Percentiles rank a stretch among this genome's conserved stretches.
Evolutionary conservation across 2,113 vertebrate species (phyloP).

Genomic region (Gambusia affinis): DNA sequence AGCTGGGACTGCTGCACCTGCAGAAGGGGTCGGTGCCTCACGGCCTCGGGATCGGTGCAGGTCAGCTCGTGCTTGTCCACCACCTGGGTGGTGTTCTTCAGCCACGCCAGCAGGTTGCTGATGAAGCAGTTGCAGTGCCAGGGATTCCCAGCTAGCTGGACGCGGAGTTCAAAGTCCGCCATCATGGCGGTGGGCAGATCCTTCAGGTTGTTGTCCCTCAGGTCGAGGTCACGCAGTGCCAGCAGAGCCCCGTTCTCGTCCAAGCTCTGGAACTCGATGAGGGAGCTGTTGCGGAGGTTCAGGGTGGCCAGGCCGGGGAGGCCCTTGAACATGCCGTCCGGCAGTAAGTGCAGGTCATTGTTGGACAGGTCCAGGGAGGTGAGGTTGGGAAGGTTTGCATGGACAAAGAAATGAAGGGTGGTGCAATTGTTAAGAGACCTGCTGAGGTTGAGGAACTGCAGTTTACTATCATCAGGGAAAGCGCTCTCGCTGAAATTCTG

Average conservation of each 20-base stretch:
- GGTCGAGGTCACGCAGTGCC: conserved; percentile 82
- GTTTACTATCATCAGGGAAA: conserved; percentile 74
- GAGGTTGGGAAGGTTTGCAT: conserved; percentile 72
- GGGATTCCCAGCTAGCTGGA: conserved; percentile 82
- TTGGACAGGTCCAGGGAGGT: conserved; percentile 83
- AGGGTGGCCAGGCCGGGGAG: conserved; percentile 80
- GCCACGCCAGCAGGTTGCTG: conserved; percentile 86
- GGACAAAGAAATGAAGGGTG: conserved; percentile 71
- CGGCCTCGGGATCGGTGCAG: conserved; percentile 80
- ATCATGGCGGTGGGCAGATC: conserved; percentile 77
- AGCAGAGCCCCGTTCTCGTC: conserved; percentile 81
- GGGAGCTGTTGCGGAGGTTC: conserved; percentile 88
- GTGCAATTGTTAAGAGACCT: conserved; percentile 61
- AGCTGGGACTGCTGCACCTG: conserved; percentile 78
- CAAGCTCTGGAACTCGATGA: conserved; percentile 80
- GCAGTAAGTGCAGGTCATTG: conserved; percentile 84
- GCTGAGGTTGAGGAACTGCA: conserved; percentile 82
- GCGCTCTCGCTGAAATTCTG: conserved; percentile 75
- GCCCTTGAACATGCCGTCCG: conserved; percentile 68
- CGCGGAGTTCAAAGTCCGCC: conserved; percentile 68
- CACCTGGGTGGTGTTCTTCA: conserved; percentile 82
- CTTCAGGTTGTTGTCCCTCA: conserved; percentile 86
- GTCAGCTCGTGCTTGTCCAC: conserved; percentile 77
- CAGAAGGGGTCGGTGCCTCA: conserved; percentile 77
- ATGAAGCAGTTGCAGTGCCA: conserved; percentile 90